Base-by-base conservation (phyloP, 2,113 vertebrate genomes). In the Nestor notabilis region DNA sequence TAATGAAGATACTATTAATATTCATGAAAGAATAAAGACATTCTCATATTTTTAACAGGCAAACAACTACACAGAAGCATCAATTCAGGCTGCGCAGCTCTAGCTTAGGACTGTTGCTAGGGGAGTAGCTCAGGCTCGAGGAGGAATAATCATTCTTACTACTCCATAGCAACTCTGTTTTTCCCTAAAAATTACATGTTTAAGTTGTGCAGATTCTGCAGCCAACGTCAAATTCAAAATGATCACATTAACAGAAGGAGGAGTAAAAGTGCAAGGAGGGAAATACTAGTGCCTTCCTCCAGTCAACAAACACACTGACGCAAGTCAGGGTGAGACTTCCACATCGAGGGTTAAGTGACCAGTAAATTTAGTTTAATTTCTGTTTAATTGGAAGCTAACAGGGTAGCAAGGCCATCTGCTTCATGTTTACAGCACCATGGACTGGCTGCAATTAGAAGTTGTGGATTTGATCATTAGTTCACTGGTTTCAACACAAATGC, bases 381-480 rank as follows among this genome's bases (percentile, higher is more conserved):
- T 17, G 77, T 90, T 66, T 25, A 72, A 89, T 92, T 82, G 76
- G 70, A 92, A 93, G 83, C 49, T 82, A 91, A 68, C 15, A 70
- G 76, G 60, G 50, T 49, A 88, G 75, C 41, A 83, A 88, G 41
- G 69, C 96, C 94, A 96, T 95, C 92, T 96, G 95, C 77, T 84
- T 47, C 52, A 25, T 87, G 96, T 94, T 96, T 96, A 94, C 74
- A 52, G 20, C 85, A 90, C 77, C 72, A 25, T 28, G 74, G 20
- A 35, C 91, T 89, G 94, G 47, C 33, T 95, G 95, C 90, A 95
- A 81, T 93, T 95, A 92, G 60, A 69, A 96, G 72, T 19, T 91
- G 89, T 89, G 81, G 83, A 92, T 95, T 91, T 89, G 89, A 89
- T 96, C 92, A 89, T 87, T 89, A 92, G 65, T 43, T 64, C 56